A percentile compares a stretch with the other conserved stretches of the same genome.
Evolutionary conservation across 2,113 vertebrate species (phyloP).

Genomic region (Nycticorax nycticorax): DNA sequence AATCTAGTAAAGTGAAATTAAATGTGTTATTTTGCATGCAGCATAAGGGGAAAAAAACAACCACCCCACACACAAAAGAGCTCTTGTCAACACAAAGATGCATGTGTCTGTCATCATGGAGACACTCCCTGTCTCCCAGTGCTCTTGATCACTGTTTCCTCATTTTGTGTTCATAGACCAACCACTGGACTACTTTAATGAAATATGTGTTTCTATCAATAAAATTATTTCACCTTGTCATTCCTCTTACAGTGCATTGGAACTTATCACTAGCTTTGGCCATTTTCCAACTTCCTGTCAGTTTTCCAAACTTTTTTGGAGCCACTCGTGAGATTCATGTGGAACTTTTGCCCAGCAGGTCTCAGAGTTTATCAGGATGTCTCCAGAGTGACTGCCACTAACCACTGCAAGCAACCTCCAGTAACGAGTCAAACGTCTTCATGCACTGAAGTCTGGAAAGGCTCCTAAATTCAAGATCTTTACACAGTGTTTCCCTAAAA

Average conservation of each 20-base stretch:
- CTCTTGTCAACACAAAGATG: not conserved
- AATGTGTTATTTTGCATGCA: not conserved
- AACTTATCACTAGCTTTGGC: not conserved
- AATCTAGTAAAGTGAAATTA: not conserved
- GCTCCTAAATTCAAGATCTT: not conserved
- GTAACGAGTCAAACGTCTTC: fast-evolving
- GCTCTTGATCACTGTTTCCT: not conserved
- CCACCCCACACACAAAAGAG: not conserved
- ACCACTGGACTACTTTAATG: not conserved
- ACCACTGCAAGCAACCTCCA: not conserved
- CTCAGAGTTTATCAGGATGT: not conserved
- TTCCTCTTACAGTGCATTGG: not conserved
- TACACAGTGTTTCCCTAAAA: not conserved
- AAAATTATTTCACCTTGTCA: not conserved
- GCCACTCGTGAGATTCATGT: fast-evolving
- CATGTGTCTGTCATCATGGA: not conserved
- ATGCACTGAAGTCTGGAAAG: not conserved
- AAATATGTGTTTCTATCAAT: not conserved
- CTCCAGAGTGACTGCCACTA: not conserved
- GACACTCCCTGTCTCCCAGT: not conserved
- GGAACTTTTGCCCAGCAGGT: not conserved
- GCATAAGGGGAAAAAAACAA: not conserved
- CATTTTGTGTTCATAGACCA: not conserved
- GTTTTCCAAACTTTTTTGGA: not conserved
- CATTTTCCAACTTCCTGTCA: not conserved